These are phyloP conservation scores for Pseudorectes ferrugineus DNA, from an alignment of 2,113 vertebrate genomes.

Conservation along the genomic window DNA sequence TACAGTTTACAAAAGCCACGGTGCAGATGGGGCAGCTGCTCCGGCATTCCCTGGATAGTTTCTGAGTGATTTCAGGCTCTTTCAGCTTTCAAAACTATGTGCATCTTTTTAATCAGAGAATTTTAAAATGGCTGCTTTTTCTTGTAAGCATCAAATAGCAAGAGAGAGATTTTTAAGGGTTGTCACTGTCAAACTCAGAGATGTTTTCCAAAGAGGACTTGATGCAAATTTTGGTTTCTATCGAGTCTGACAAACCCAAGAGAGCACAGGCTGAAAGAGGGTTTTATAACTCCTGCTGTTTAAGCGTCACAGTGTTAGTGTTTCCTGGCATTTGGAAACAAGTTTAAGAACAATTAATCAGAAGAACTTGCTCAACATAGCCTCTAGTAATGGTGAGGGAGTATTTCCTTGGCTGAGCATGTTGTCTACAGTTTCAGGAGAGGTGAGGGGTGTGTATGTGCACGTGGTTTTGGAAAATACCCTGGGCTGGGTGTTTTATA, in stretches of 20 bases:
- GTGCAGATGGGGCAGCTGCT: constrained; percentile 9
- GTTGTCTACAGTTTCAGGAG: background rate
- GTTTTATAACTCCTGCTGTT: background rate
- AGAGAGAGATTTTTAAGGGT: background rate
- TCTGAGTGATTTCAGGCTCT: constrained; percentile 33
- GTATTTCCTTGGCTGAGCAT: background rate
- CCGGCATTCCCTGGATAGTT: background rate
- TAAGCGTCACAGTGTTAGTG: background rate
- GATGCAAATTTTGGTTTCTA: background rate
- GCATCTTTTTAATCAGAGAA: background rate
- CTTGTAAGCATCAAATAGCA: background rate
- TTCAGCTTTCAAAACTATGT: background rate
- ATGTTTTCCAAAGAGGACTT: background rate
- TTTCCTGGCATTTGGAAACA: constrained; percentile 42
- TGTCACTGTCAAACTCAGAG: background rate
- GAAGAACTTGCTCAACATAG: constrained; percentile 24
- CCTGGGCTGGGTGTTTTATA: background rate
- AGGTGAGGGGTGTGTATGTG: background rate
- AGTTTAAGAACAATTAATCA: constrained; percentile 11
- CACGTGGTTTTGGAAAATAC: background rate
- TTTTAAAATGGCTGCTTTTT: constrained; percentile 39
- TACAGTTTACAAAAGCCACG: background rate
- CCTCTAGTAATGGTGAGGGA: background rate
- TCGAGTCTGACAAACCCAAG: background rate
- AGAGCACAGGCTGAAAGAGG: background rate